Evolutionary conservation across 2,888 invertebrate genomes (phyloP).

Genomic region (Pterobdella sp.): DNA sequence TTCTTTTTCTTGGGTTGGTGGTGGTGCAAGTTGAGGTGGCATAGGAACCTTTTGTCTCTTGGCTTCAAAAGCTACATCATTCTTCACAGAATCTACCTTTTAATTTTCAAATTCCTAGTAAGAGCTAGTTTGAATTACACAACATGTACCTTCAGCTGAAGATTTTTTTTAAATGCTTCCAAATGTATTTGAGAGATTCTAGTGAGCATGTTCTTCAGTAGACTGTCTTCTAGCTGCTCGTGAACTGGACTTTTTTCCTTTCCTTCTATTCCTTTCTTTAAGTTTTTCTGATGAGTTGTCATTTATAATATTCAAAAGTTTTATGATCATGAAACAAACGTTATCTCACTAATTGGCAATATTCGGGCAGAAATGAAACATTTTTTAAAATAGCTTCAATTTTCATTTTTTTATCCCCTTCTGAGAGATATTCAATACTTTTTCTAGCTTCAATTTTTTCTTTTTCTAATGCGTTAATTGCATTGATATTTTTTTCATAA

Average conservation of each 20-base stretch:
- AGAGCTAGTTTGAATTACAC: not conserved
- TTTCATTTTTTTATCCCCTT: slow-evolving; percentile 8
- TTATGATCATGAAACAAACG: not conserved
- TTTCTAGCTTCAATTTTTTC: not conserved
- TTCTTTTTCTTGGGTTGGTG: not conserved
- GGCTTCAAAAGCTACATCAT: not conserved
- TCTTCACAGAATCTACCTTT: not conserved
- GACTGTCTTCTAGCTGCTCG: not conserved
- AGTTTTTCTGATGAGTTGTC: not conserved
- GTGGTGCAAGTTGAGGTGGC: not conserved
- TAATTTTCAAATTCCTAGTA: not conserved
- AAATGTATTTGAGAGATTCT: no score
- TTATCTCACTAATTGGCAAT: not conserved
- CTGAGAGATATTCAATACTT: not conserved
- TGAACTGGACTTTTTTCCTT: not conserved
- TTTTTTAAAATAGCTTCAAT: not conserved
- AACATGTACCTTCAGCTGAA: not conserved
- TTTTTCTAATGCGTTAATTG: not conserved
- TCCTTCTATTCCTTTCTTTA: not conserved
- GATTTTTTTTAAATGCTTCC: not conserved
- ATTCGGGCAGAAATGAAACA: not conserved
- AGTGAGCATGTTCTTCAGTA: not conserved
- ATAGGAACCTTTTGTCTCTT: not conserved
- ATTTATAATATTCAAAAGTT: not conserved
- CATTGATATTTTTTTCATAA: not conserved